These are phyloP conservation scores for Salarias fasciatus DNA, from an alignment of 2,797 vertebrate genomes.

Conservation along the genomic window DNA sequence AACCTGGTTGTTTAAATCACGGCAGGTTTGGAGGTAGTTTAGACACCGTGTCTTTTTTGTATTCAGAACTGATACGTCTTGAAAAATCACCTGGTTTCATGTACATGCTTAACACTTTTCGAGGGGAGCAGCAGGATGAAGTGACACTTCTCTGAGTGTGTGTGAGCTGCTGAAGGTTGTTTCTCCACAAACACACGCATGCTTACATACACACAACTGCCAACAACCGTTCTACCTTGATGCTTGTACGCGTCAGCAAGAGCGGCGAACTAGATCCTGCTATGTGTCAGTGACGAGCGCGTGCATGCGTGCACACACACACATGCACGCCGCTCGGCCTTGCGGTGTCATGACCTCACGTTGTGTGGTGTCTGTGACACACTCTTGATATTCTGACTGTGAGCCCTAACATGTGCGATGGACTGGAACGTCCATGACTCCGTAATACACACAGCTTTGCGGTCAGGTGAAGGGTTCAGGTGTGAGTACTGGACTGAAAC, in stretches of 20 bases:
- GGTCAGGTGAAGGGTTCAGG: background rate
- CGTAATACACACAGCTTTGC: constrained; percentile 30
- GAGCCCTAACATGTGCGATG: constrained; percentile 34
- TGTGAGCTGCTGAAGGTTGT: constrained; percentile 20
- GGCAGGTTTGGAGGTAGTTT: too few relatives aligned
- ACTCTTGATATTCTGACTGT: constrained; percentile 39
- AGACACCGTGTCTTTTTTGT: too few relatives aligned
- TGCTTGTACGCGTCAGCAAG: constrained; percentile 35
- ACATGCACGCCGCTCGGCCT: constrained; percentile 26
- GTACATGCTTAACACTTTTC: background rate
- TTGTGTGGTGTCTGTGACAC: constrained; percentile 44
- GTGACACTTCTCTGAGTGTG: constrained; percentile 12
- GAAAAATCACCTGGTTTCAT: background rate
- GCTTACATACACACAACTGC: background rate
- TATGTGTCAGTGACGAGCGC: constrained; percentile 2
- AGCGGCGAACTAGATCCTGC: constrained; percentile 44
- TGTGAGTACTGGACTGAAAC: constrained; percentile 40
- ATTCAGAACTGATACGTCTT: too few relatives aligned
- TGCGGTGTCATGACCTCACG: constrained; percentile 54
- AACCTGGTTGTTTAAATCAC: constrained; percentile 27
- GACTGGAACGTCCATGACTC: constrained; percentile 55
- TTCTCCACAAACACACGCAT: constrained; percentile 9
- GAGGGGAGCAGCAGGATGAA: constrained; percentile 9
- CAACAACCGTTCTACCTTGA: constrained; percentile 10
- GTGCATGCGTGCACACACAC: constrained; percentile 11